Evolutionary conservation across 2,113 vertebrate species (phyloP).

Genomic region (Hemiprocne comata): DNA sequence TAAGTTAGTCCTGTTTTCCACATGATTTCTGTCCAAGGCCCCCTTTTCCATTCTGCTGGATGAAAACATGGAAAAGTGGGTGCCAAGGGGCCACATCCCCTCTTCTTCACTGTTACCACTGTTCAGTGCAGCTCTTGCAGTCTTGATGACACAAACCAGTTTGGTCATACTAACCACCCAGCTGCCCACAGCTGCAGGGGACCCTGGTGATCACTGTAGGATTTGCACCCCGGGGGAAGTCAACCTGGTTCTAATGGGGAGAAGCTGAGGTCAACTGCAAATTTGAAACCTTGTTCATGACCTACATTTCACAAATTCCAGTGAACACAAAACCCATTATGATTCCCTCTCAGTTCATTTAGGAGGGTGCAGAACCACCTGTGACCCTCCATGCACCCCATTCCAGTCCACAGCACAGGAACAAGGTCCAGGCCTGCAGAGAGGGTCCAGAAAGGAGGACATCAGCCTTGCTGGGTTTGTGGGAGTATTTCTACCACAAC

Average conservation of each 20-base stretch:
- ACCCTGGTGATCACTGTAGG: background rate
- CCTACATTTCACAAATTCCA: background rate
- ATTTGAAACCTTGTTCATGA: background rate
- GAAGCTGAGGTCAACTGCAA: background rate
- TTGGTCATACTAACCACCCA: background rate
- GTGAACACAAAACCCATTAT: background rate
- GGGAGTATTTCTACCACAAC: background rate
- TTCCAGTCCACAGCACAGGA: background rate
- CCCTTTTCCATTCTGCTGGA: background rate
- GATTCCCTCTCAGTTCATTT: background rate
- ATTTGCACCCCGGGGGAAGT: background rate
- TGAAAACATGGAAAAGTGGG: background rate
- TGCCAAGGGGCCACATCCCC: background rate
- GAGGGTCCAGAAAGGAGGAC: background rate
- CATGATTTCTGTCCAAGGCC: background rate
- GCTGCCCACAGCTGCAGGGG: background rate
- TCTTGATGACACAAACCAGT: background rate
- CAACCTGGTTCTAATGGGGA: accelerated
- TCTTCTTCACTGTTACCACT: background rate
- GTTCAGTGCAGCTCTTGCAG: background rate
- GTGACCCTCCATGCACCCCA: background rate
- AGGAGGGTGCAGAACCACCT: background rate
- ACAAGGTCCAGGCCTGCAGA: background rate
- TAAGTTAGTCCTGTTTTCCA: background rate
- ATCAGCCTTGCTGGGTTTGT: background rate